Evolutionary conservation across 2,888 invertebrate genomes (phyloP), one percentile per base, ranked within the genome.

Genomic region (Catotricha subobsoleta): DNA sequence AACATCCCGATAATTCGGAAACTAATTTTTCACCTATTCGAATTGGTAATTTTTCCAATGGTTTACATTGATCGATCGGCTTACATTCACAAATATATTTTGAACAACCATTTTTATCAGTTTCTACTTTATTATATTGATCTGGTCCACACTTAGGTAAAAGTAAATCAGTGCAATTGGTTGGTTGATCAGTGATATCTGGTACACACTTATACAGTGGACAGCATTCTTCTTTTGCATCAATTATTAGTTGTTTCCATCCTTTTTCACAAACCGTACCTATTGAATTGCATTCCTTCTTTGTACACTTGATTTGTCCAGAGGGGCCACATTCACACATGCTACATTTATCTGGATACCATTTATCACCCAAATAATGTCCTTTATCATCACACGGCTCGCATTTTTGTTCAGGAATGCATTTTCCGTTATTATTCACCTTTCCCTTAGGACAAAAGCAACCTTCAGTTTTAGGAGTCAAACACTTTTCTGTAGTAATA

Each of bases 371-470:
- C 44, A 70, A 59, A 43, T 67, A 59, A 54, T 78, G 79, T 1
- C 72, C 69, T 37, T 73, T 71, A 3, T 74, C 71, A 50, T 86
- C 86, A 51, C 87, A 88, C 1, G 77, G 72, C 50, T 72, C 68
- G 57, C 82, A 81, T 49, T 73, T 67, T 33, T 62, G 62, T 27
- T 72, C 71, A 9, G 69, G 65, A 1, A 88, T 71, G 52, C 90
- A 91, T 5, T 72, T 74, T 44, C 71, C 75, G 52, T 78, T 76
- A 42, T 76, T 69, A 47, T 78, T 65, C 0, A 80, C 75, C 59
- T 75, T 71, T 44, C 78, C 80, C 39, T 70, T 62, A 0, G 86
- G 80, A 61, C 91, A 91, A 68, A 79, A 83, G 59, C 91, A 91
- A 2, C 87, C 88, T 53, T 87, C 88, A 0, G 69, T 67, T 0